Evolutionary conservation across 2,888 invertebrate species (phyloP), one percentile per base, ranked within the genome.

Genomic region (Cryptophagus acutangulus): DNA sequence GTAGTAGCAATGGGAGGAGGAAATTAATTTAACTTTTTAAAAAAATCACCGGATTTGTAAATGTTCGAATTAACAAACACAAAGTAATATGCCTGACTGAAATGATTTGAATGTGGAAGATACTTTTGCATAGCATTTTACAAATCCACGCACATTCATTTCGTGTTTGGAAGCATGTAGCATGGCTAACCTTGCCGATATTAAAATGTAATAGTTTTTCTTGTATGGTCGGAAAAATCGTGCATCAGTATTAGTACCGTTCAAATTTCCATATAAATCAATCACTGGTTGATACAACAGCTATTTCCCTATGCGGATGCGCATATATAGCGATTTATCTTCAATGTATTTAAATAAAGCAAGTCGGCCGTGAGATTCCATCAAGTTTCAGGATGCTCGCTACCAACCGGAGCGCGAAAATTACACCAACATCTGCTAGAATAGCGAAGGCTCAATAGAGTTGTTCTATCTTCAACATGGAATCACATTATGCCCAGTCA

Each of bases 281-380:
- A 59, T 59, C 59, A 59, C 53, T 48, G 51, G 44, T 50, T 53
- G 45, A 46, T 50, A 50, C 51, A 55, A 48, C 55, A 51, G 51
- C 49, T 43, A 49, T 48, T 51, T 46, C 40, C 41, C 46, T 38
- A 44, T 46, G 42, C 43, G 48, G 31, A 40, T 46, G 48, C 46
- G 46, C 52, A 49, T 51, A 50, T 46, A 46, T 42, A 49, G 52
- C 56, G 54, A 58, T 58, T 59, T 57, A 59, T 61, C 59, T 59
- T 9, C 33, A 25, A 33, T 39, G 39, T 39, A 34, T 63, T 62
- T 65, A 61, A 65, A 65, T 65, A 63, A 65, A 63, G 53, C 53
- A 59, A 60, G 59, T 63, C 58, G 61, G 51, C 61, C 61, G 64
- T 63, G 62, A 60, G 60, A 62, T 63, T 65, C 59, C 59, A 65